These are phyloP conservation scores for Drosophila imparisetae DNA, from an alignment of 2,888 invertebrate genomes.

Conservation along the genomic window DNA sequence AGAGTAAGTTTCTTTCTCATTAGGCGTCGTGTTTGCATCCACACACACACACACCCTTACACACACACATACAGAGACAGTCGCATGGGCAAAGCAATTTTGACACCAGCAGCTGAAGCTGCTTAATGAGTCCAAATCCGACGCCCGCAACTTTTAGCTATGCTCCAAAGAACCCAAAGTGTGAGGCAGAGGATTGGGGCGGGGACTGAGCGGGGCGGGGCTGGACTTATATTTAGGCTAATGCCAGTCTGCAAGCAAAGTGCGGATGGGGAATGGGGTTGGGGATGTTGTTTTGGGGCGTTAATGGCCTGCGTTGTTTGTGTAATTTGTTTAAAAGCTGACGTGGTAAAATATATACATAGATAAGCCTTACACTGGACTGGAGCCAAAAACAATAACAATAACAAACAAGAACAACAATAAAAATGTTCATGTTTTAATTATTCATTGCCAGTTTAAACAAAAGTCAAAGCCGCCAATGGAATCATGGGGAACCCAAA, in stretches of 20 bases:
- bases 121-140: slow-evolving; percentile 76
- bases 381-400: slow-evolving; percentile 26
- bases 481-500: slow-evolving; percentile 23
- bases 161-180: slow-evolving; percentile 22
- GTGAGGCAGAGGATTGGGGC: background rate
- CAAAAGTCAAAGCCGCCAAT: slow-evolving; percentile 43
- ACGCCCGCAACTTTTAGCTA: slow-evolving; percentile 64
- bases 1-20: slow-evolving; percentile 76
- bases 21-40: slow-evolving; percentile 69
- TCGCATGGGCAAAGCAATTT: slow-evolving; percentile 51
- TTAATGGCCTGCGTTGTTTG: slow-evolving; percentile 43
- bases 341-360: slow-evolving; percentile 45
- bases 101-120: slow-evolving; percentile 70
- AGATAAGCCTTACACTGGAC: slow-evolving; percentile 49
- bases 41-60: slow-evolving; percentile 28
- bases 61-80: slow-evolving; percentile 17
- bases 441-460: slow-evolving; percentile 62
- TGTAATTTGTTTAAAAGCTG: slow-evolving; percentile 73
- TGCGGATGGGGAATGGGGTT: background rate
- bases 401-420: slow-evolving; percentile 27
- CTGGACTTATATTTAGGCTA: slow-evolving; percentile 37
- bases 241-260: slow-evolving; percentile 43
- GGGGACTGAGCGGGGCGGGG: background rate
- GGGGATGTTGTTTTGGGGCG: slow-evolving; percentile 17
- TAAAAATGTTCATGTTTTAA: slow-evolving; percentile 58